Percentiles rank a stretch among this genome's conserved stretches.
Evolutionary conservation across 1,140 invertebrate species (phyloP).

Genomic region (Papilio polyxenes): DNA sequence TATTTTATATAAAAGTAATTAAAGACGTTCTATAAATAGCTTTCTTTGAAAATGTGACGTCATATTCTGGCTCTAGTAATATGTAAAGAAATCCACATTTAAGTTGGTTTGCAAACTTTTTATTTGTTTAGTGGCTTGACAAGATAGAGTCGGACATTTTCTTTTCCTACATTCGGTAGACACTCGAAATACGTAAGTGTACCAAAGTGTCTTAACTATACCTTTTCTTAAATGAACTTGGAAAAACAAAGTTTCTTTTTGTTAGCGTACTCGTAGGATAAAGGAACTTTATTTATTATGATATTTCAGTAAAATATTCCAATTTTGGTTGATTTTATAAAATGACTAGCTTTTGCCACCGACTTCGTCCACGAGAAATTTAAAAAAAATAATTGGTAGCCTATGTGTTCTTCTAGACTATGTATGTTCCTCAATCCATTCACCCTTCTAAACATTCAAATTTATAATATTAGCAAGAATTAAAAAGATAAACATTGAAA

Average conservation of each 20-base stretch:
- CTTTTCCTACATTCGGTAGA: neutral
- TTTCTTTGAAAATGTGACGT: neutral
- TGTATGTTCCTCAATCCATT: no score
- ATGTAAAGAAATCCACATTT: neutral
- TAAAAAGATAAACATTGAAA: no score
- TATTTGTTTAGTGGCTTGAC: slow-evolving; percentile 2
- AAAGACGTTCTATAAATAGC: neutral
- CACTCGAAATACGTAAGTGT: slow-evolving; percentile 13
- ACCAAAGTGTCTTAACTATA: neutral
- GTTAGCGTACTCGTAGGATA: neutral
- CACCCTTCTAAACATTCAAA: no score
- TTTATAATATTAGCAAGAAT: no score
- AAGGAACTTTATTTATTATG: neutral
- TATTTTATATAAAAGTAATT: neutral
- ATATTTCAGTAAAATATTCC: neutral
- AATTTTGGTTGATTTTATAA: no score
- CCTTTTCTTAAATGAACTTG: slow-evolving; percentile 7
- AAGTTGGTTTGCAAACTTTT: slow-evolving; percentile 7
- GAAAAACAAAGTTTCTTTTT: neutral
- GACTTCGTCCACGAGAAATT: no score
- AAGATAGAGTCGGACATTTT: slow-evolving; percentile 16
- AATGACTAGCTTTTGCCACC: no score
- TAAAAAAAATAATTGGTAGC: no score
- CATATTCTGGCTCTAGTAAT: no score
- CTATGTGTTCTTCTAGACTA: no score